phyloP scores from a whole-genome alignment of 2,113 vertebrate genomes.

The Thamnaconus septentrionalis region DNA sequence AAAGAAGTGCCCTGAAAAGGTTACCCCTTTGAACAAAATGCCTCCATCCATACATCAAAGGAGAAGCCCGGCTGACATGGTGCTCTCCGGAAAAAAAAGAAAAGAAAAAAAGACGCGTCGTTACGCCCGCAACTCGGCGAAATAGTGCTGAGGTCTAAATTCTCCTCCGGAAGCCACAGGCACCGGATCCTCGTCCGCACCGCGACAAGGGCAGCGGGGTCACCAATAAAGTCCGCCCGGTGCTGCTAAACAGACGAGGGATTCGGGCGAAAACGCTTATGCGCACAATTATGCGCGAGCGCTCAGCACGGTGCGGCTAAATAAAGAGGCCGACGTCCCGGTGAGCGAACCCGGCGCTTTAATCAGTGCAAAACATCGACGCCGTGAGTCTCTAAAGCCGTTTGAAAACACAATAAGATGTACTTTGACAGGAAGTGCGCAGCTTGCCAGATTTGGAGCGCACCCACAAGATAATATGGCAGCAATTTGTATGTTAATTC shows the following conservation, averaged over 20 bases:
- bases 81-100: no score
- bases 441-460: constrained; percentile 51
- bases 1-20: constrained; percentile 75
- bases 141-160: constrained; percentile 60
- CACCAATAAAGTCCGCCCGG: constrained; percentile 38
- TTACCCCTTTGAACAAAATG: constrained; percentile 78
- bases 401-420: neutral
- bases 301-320: constrained; percentile 64
- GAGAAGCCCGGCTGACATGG: constrained; percentile 55
- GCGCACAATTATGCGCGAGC: constrained; percentile 49
- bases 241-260: constrained; percentile 40
- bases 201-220: constrained; percentile 29
- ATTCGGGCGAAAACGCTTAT: constrained; percentile 53
- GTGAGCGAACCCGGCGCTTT: constrained; percentile 59
- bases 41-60: constrained; percentile 77
- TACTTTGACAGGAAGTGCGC: constrained; percentile 25
- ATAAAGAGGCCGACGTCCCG: constrained; percentile 58
- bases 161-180: constrained; percentile 36
- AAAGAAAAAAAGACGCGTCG: no score
- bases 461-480: constrained; percentile 60
- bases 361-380: constrained; percentile 57
- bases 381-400: neutral
- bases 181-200: constrained; percentile 30
- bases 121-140: constrained; percentile 48
- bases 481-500: constrained; percentile 76